A percentile compares a stretch with the other conserved stretches of the same genome.
phyloP scores from a whole-genome alignment of 2,113 vertebrate species.

The Scortum barcoo region DNA sequence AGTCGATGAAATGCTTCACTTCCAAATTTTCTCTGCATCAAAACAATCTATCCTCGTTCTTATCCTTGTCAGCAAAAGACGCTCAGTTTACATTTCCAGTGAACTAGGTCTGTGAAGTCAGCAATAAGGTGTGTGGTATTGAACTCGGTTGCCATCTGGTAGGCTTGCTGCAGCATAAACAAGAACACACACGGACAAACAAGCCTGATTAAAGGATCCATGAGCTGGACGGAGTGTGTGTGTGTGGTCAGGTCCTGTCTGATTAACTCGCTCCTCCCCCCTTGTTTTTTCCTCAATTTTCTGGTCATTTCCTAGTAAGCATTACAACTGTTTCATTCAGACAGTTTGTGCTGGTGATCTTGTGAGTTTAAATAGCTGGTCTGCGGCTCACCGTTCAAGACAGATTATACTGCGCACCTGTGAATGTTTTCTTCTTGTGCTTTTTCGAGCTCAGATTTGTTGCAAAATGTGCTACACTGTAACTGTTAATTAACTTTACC shows the following conservation, averaged over 20 bases:
- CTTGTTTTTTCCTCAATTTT: neutral
- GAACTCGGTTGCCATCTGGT: constrained; percentile 45
- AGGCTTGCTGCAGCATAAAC: constrained; percentile 52
- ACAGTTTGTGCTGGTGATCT: neutral
- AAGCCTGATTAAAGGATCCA: constrained; percentile 49
- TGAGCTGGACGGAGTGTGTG: constrained; percentile 40
- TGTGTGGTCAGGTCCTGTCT: constrained; percentile 56
- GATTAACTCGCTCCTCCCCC: constrained; percentile 4
- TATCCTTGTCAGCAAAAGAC: neutral
- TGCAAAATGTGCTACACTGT: too few species aligned
- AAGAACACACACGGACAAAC: constrained; percentile 66
- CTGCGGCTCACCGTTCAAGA: neutral
- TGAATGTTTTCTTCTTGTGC: neutral
- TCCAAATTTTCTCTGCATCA: neutral
- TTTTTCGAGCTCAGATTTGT: neutral
- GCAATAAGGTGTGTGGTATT: constrained; percentile 17
- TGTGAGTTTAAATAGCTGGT: neutral
- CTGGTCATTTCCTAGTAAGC: neutral
- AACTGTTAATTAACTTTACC: too few species aligned
- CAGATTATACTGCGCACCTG: neutral
- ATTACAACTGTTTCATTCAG: neutral
- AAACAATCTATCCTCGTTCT: neutral
- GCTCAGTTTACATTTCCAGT: constrained; percentile 12
- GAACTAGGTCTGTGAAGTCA: neutral
- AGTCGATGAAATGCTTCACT: neutral